A percentile compares a stretch with the other conserved stretches of the same genome.
These are phyloP conservation scores for Sabatieria punctata DNA, from an alignment of 2,888 invertebrate genomes.

Conservation along the genomic window DNA sequence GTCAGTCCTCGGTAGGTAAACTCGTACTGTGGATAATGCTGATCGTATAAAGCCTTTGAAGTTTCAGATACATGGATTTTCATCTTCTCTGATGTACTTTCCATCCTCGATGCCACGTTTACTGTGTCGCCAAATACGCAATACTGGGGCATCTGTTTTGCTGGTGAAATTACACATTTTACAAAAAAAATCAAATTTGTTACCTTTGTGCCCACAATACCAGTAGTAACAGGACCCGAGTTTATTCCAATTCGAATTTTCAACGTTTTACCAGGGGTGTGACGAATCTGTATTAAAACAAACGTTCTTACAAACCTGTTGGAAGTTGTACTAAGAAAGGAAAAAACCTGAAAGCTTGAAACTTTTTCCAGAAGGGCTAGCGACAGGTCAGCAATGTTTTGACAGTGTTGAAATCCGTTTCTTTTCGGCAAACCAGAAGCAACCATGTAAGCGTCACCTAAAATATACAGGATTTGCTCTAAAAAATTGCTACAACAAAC, in stretches of 20 bases:
- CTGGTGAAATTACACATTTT: too few species aligned
- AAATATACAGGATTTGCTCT: neutral
- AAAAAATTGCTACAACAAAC: neutral
- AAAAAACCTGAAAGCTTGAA: neutral
- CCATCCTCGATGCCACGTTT: neutral
- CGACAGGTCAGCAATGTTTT: neutral
- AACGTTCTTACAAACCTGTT: neutral
- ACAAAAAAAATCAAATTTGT: too few species aligned
- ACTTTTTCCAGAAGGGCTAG: neutral
- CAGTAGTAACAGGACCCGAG: neutral
- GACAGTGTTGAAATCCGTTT: neutral
- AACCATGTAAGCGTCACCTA: neutral
- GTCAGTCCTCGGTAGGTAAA: too few species aligned
- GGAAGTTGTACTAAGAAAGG: neutral
- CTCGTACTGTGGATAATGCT: too few species aligned
- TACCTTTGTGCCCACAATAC: neutral
- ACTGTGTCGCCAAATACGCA: conserved; percentile 1
- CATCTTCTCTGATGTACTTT: neutral
- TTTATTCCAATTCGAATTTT: neutral
- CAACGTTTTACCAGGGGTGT: neutral
- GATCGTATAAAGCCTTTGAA: too few species aligned
- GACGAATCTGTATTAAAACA: neutral
- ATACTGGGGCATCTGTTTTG: neutral
- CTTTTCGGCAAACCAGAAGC: neutral
- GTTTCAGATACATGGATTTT: neutral